phyloP scores from a whole-genome alignment of 2,113 vertebrate species.

The Lamprotornis superbus region DNA sequence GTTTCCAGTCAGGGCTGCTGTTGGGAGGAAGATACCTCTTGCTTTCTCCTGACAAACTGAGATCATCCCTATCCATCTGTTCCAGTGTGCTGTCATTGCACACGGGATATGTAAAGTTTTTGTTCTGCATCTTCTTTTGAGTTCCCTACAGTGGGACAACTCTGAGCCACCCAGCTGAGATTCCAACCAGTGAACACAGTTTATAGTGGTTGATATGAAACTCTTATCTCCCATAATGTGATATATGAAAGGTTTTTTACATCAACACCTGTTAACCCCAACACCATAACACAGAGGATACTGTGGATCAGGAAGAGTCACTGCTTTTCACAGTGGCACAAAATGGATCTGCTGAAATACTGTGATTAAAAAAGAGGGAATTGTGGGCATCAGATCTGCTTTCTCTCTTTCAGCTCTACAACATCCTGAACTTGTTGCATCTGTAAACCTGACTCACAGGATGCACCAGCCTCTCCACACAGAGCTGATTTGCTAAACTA shows the following conservation, averaged over 20 bases:
- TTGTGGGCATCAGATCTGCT: neutral
- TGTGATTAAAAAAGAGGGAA: neutral
- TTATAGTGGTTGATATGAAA: neutral
- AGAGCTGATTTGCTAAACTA: neutral
- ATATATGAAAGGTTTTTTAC: neutral
- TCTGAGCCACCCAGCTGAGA: neutral
- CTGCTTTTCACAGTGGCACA: neutral
- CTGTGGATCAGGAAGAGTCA: neutral
- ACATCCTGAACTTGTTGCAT: neutral
- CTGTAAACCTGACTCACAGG: neutral
- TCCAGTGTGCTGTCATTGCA: neutral
- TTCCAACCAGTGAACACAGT: neutral
- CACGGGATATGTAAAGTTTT: accelerated
- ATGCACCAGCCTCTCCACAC: neutral
- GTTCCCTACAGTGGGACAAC: neutral
- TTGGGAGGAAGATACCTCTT: neutral
- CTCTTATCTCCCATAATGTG: neutral
- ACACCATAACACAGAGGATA: neutral
- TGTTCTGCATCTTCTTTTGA: neutral
- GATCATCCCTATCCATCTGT: neutral
- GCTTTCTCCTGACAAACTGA: neutral
- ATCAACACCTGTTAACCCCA: neutral
- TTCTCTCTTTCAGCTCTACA: neutral
- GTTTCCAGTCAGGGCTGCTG: neutral
- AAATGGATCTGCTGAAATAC: neutral